These are phyloP conservation scores for Arctocebus calabarensis DNA, from an alignment of 2,797 vertebrate genomes.

Conservation along the genomic window DNA sequence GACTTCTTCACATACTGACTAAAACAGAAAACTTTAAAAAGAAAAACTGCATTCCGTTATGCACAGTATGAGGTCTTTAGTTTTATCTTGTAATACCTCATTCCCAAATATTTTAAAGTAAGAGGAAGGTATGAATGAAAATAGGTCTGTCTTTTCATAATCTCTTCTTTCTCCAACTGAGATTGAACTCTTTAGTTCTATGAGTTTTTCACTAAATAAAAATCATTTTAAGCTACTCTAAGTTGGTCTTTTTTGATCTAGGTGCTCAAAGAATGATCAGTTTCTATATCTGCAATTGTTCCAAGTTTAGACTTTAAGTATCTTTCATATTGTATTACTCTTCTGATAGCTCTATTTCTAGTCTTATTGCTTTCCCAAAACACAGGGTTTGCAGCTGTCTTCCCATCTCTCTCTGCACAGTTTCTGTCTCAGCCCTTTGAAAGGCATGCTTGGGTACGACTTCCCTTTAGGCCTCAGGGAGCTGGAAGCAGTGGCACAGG, in stretches of 20 bases:
- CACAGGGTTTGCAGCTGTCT: background rate
- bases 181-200: background rate
- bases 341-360: background rate
- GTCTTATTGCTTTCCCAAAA: background rate
- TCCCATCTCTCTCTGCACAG: background rate
- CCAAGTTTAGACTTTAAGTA: background rate
- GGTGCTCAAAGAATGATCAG: background rate
- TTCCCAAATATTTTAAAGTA: constrained; percentile 37
- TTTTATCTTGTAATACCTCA: background rate
- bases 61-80: background rate
- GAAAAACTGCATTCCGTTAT: background rate
- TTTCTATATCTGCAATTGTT: background rate
- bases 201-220: background rate
- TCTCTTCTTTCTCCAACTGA: background rate
- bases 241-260: background rate
- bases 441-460: background rate
- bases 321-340: background rate
- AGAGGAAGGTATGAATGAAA: background rate
- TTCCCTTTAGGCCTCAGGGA: background rate
- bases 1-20: background rate
- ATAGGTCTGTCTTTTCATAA: background rate
- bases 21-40: background rate
- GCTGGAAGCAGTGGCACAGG: background rate
- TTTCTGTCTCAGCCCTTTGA: background rate
- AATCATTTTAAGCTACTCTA: background rate